phyloP scores from a whole-genome alignment of 1,140 invertebrate genomes.

The Lethrus apterus region DNA sequence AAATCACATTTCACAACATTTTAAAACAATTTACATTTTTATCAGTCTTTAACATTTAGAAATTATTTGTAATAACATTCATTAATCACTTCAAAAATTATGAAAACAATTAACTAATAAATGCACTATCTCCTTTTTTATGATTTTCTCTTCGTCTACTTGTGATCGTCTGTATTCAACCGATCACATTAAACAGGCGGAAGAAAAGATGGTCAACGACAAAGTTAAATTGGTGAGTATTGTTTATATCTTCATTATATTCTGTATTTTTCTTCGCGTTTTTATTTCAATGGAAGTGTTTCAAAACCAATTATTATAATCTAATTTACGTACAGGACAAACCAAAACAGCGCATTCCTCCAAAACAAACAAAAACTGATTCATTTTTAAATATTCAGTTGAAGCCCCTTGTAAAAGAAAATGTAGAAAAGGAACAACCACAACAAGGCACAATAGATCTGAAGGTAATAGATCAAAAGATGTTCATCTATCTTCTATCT shows the following conservation, averaged over 20 bases:
- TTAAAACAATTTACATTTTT: no score
- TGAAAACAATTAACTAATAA: no score
- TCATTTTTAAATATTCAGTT: conserved; percentile 52
- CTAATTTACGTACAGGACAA: conserved; percentile 22
- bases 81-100: no score
- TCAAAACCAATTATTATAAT: background rate
- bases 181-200: conserved; percentile 31
- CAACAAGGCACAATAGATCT: conserved; percentile 32
- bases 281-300: no score
- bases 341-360: conserved; percentile 45
- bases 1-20: background rate
- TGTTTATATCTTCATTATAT: conserved; percentile 1
- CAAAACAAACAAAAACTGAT: conserved; percentile 49
- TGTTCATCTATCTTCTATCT: conserved; percentile 2
- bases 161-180: conserved; percentile 9
- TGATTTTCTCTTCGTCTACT: conserved; percentile 10
- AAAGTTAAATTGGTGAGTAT: conserved; percentile 30
- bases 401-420: conserved; percentile 50
- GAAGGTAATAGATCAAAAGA: conserved; percentile 37
- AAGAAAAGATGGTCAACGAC: conserved; percentile 24
- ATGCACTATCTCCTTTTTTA: conserved; percentile 13
- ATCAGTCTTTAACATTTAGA: no score
- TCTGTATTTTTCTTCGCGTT: no score
- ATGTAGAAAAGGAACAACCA: conserved; percentile 36
- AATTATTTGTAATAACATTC: no score